Conservation (phyloP, 2,113 vertebrate genomes). For the Corythaixoides concolor region DNA sequence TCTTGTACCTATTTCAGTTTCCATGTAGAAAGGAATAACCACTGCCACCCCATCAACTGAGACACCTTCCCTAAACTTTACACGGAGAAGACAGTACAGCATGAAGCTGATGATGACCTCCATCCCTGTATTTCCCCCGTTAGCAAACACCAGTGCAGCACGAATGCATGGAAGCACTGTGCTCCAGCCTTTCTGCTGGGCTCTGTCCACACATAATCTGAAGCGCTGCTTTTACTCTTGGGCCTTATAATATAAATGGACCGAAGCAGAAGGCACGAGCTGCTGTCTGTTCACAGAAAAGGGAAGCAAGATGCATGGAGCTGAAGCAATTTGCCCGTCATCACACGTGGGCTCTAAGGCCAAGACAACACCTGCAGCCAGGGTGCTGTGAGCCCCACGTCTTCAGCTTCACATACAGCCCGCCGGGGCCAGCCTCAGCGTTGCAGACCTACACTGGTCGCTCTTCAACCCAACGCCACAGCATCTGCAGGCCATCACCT, state of each 20-base stretch:
- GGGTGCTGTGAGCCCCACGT: not conserved
- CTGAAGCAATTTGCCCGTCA: not conserved
- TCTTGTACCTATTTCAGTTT: not conserved
- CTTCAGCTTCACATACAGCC: not conserved
- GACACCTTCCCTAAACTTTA: not conserved
- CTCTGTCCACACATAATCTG: not conserved
- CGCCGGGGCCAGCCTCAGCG: accelerated
- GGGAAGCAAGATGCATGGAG: not conserved
- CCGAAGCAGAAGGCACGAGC: not conserved
- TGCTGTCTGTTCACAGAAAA: not conserved
- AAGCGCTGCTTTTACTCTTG: not conserved
- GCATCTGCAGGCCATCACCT: not conserved
- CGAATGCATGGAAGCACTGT: accelerated
- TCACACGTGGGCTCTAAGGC: not conserved
- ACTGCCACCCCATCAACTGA: not conserved
- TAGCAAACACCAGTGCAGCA: not conserved
- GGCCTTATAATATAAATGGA: not conserved
- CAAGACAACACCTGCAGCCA: not conserved
- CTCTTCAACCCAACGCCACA: not conserved
- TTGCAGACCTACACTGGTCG: not conserved
- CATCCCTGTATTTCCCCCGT: not conserved
- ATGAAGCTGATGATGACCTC: not conserved
- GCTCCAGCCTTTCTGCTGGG: not conserved
- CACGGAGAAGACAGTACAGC: accelerated
- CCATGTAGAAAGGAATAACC: not conserved